Evolutionary conservation across 2,113 vertebrate genomes (phyloP).

Genomic region (Isurus oxyrinchus): DNA sequence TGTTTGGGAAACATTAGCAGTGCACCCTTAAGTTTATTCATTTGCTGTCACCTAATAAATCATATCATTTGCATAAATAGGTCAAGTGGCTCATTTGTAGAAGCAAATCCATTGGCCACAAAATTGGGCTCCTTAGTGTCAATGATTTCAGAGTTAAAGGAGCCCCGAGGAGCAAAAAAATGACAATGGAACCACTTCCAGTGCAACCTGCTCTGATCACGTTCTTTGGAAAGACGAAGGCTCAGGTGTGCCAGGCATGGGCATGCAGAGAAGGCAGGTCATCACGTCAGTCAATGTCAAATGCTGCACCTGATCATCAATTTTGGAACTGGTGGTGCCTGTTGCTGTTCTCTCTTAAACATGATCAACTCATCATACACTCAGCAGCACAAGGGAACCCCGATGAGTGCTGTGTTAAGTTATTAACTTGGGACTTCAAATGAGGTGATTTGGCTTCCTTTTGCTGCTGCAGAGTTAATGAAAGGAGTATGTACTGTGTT

Average conservation of each 20-base stretch:
- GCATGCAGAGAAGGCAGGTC: background rate
- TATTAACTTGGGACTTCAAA: no score
- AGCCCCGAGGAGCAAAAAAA: no score
- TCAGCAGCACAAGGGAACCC: background rate
- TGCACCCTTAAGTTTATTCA: conserved; percentile 5
- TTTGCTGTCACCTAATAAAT: background rate
- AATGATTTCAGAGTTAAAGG: no score
- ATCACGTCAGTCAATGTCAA: background rate
- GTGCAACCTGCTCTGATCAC: background rate
- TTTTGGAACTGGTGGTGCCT: background rate
- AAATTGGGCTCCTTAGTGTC: no score
- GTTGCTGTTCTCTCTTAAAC: background rate
- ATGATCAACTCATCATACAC: background rate
- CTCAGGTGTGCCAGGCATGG: background rate
- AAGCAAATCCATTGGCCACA: background rate
- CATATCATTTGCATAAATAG: background rate
- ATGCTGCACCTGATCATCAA: no score
- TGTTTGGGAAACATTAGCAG: background rate
- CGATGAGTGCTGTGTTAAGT: no score
- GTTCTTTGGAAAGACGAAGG: background rate
- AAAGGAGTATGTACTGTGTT: no score
- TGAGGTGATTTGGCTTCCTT: no score
- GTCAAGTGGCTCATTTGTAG: background rate
- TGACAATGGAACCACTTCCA: no score
- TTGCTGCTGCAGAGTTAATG: no score